phyloP scores from a whole-genome alignment of 1,140 invertebrate species.

The Panonychus citri region DNA sequence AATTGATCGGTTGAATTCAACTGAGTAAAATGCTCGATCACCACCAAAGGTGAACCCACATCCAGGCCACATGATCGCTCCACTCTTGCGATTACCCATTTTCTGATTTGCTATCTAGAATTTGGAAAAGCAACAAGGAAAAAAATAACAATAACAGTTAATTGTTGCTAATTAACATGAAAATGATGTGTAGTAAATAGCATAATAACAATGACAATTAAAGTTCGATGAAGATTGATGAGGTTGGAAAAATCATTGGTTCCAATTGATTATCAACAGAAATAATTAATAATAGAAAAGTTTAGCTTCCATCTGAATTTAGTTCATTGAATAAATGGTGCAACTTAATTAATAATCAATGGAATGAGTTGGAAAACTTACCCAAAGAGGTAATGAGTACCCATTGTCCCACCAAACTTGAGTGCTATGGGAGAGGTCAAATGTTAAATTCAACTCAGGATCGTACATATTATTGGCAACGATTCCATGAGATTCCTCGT shows the following conservation, averaged over 20 bases:
- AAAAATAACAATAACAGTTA: background rate
- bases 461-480: slow-evolving; percentile 19
- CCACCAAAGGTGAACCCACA: background rate
- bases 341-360: too few species aligned
- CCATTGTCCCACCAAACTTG: slow-evolving; percentile 16
- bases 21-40: background rate
- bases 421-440: slow-evolving; percentile 2
- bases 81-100: background rate
- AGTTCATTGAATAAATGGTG: too few species aligned
- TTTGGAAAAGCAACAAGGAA: background rate
- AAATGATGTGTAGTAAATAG: too few species aligned
- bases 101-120: background rate
- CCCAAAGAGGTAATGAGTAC: slow-evolving; percentile 4
- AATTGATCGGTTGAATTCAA: slow-evolving; percentile 3
- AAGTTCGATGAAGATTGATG: too few species aligned
- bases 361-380: too few species aligned
- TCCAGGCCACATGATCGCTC: background rate
- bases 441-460: slow-evolving; percentile 11
- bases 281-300: background rate
- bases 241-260: background rate
- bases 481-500: slow-evolving; percentile 29
- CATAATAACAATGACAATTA: too few species aligned
- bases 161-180: background rate
- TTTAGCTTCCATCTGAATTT: too few species aligned
- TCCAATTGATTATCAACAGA: background rate